Evolutionary conservation across 2,888 invertebrate genomes (phyloP), one percentile per base, ranked within the genome.

Genomic region (Portevinia maculata): DNA sequence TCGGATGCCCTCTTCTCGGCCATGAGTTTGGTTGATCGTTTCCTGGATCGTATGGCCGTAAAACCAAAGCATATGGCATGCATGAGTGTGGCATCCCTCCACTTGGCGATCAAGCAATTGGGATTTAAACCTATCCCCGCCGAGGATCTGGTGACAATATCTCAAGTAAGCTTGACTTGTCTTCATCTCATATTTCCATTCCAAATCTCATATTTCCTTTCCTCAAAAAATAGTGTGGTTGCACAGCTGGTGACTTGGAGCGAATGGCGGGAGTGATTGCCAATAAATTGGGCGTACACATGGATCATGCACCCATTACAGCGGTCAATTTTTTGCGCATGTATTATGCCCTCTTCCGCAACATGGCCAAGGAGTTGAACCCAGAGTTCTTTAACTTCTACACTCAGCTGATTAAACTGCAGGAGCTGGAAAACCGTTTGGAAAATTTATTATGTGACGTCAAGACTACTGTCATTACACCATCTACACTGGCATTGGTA

Each of bases 251-350:
- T 86, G 97, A 97, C 92, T 93, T 97, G 87, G 91, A 93, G 19
- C 94, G 98, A 85, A 98, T 98, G 97, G 95, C 96, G 69, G 93
- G 93, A 75, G 94, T 97, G 76, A 94, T 98, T 87, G 93, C 92
- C 17, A 94, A 94, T 90, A 97, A 97, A 91, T 92, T 96, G 86
- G 94, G 94, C 85, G 93, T 93, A 83, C 91, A 92, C 83, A 92
- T 92, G 84, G 92, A 92, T 67, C 92, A 92, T 60, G 91, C 92
- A 59, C 92, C 93, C 3, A 91, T 93, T 78, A 94, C 94, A 0
- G 92, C 94, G 59, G 92, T 94, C 81, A 93, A 93, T 88, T 95
- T 95, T 91, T 92, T 96, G 86, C 92, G 93, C 13, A 91, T 95
- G 85, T 93, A 94, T 89, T 92, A 94, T 62, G 90, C 92, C 28